Evolutionary conservation across 2,113 vertebrate genomes (phyloP).

Genomic region (Psophia crepitans): DNA sequence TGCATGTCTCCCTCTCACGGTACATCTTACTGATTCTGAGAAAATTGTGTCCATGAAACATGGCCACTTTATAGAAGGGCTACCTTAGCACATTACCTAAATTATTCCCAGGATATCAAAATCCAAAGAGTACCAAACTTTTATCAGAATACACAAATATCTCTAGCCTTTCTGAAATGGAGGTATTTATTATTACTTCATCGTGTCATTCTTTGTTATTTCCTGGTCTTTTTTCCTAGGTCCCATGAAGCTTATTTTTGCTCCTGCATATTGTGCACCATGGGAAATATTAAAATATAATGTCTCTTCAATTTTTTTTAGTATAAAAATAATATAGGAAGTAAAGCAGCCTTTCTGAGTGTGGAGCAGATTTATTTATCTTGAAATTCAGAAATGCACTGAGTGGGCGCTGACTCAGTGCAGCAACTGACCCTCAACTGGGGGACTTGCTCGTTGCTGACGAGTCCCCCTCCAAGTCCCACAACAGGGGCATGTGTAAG

Average conservation of each 20-base stretch:
- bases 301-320: background rate
- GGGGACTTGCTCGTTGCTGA: background rate
- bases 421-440: background rate
- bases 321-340: background rate
- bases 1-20: background rate
- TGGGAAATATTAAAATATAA: background rate
- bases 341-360: background rate
- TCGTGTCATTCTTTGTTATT: background rate
- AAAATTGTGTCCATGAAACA: background rate
- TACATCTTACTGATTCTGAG: background rate
- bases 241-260: background rate
- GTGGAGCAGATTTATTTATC: background rate
- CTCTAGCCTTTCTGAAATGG: background rate
- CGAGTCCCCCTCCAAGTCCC: fast-evolving
- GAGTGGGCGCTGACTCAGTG: background rate
- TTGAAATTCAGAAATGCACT: background rate
- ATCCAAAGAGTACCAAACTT: background rate
- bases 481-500: fast-evolving
- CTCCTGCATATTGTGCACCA: background rate
- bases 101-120: background rate
- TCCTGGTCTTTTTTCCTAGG: background rate
- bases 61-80: background rate
- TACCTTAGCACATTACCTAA: background rate
- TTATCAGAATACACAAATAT: background rate
- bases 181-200: background rate